Evolutionary conservation across 2,113 vertebrate genomes (phyloP), one percentile per base, ranked within the genome.

Genomic region (Barbus barbus): DNA sequence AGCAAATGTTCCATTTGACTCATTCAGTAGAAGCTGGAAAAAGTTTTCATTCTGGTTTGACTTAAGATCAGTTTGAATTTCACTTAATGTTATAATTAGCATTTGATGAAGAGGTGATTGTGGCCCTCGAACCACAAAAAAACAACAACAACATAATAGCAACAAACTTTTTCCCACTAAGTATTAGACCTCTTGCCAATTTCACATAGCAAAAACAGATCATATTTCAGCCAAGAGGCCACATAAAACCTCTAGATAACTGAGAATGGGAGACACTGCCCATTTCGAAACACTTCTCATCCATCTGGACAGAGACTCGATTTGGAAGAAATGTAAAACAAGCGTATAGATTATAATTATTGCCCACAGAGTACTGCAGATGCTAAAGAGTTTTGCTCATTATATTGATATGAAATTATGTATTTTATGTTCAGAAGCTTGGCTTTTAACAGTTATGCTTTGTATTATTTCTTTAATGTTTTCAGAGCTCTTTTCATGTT

Each of bases 311-410:
- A 24, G 22, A 80, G 60, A 31, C 38, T 31, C 36, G 24, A 80
- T 46, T 65, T 28, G 60, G 16, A 80, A 31, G 24, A 78, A 65
- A 65, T 80, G 14, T 81, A 41, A 81, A 81, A 51, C 58, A 67
- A 33, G 20, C 5, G 2, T 51, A 26, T 33, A 13, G 13, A 80
- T 67, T 48, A 81, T 26, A 67, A 4, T 31, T 9, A 33, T 46
- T 44, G 24, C 24, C 60, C n/a, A 61, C 38, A 65, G 36, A 61
- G 61, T 51, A 1, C 61, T 33, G 20, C 38, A 63, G 41, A 38
- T 28, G 1, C 61, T 48, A 51, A 81, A 33, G 44, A n/a, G 41
- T 79, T 63, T 53, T 63, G 7, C 36, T 24, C 33, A 38, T 20
- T 78, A 38, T 61, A 78, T 78, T 60, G 18, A 20, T 18, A 58